Percentiles rank a stretch among this genome's conserved stretches.
Evolutionary conservation across 2,113 vertebrate species (phyloP).

Genomic region (Sebastes fasciatus): DNA sequence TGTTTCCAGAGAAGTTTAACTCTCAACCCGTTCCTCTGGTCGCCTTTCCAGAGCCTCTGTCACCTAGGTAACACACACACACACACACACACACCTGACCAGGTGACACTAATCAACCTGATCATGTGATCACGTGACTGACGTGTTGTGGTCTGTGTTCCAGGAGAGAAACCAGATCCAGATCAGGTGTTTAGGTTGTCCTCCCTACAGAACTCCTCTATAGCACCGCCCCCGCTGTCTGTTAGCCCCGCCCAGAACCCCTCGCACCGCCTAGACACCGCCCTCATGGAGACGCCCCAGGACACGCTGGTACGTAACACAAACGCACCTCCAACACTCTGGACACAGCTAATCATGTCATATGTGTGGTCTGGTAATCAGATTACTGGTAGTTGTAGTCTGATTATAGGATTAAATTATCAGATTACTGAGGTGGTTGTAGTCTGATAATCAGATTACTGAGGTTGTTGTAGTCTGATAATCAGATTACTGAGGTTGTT

Average conservation of each 20-base stretch:
- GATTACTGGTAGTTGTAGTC: neutral
- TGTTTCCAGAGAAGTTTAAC: conserved; percentile 99
- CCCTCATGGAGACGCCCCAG: conserved; percentile 97
- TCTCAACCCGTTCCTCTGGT: conserved; percentile 99
- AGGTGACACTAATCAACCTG: neutral
- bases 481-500: neutral
- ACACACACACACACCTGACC: neutral
- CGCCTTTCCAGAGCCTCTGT: conserved; percentile 97
- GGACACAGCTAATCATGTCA: neutral
- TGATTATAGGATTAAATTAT: neutral
- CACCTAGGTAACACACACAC: conserved; percentile 91
- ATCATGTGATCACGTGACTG: neutral
- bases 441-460: neutral
- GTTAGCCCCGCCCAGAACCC: conserved; percentile 91
- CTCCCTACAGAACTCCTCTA: conserved; percentile 92
- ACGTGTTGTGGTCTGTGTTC: conserved; percentile 33
- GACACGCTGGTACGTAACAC: conserved; percentile 92
- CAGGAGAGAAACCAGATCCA: conserved; percentile 98
- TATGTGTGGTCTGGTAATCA: neutral
- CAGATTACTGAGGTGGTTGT: no score
- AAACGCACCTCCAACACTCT: neutral
- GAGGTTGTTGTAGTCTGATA: neutral
- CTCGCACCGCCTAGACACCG: conserved; percentile 92
- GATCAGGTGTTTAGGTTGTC: conserved; percentile 98
- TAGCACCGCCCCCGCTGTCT: conserved; percentile 86